These are phyloP conservation scores for Epizoanthus ramosus DNA, from an alignment of 92 coral and sea anemone genomes.

Conservation along the genomic window DNA sequence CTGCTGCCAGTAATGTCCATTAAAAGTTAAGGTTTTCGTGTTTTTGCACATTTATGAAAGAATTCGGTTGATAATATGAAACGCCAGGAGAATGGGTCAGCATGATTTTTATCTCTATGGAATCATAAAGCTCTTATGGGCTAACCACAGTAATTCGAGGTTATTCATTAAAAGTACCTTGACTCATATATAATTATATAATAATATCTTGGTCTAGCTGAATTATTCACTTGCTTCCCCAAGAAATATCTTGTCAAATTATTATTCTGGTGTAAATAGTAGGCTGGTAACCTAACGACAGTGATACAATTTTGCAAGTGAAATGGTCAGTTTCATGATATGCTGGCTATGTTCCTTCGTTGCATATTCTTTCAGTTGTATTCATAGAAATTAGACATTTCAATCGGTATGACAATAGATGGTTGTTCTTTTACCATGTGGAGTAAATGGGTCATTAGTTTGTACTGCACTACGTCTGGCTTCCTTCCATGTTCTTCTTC, in stretches of 20 bases:
- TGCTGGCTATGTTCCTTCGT: not conserved
- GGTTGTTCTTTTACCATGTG: slow-evolving; percentile 2
- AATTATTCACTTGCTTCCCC: not conserved
- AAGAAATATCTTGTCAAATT: not conserved
- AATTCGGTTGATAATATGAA: not conserved
- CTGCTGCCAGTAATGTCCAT: slow-evolving; percentile 26
- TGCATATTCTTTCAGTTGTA: slow-evolving; percentile 6
- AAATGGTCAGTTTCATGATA: not conserved
- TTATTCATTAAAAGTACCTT: not conserved
- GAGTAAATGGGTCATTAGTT: not conserved
- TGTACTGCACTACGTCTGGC: not conserved
- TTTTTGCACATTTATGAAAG: slow-evolving; percentile 13
- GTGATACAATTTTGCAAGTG: slow-evolving; percentile 8
- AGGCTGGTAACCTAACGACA: not conserved
- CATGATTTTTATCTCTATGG: slow-evolving; percentile 23
- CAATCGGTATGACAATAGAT: not conserved
- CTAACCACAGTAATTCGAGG: slow-evolving; percentile 40
- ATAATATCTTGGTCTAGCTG: not conserved
- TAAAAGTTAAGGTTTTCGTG: slow-evolving; percentile 3
- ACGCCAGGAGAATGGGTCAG: not conserved
- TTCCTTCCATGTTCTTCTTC: not conserved
- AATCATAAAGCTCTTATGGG: slow-evolving; percentile 25
- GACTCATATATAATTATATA: not conserved
- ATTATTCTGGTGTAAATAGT: not conserved
- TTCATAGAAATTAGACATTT: not conserved